A percentile compares a stretch with the other conserved stretches of the same genome.
These are phyloP conservation scores for Schizotus pectinicornis DNA, from an alignment of 2,888 invertebrate genomes.

Conservation along the genomic window DNA sequence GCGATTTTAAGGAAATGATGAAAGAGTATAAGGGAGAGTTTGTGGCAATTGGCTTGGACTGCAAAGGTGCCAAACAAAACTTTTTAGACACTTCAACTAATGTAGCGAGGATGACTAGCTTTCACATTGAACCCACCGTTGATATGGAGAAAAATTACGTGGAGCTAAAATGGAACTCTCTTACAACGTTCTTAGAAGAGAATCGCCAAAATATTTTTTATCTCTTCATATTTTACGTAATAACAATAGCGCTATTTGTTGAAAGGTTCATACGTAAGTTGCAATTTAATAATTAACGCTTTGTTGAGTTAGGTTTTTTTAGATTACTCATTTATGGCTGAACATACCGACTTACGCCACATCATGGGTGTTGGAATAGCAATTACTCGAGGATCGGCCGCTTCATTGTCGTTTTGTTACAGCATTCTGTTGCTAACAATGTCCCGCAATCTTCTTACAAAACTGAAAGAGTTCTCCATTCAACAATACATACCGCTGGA, in stretches of 20 bases:
- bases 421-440: constrained; percentile 89
- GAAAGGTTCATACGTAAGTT: constrained; percentile 90
- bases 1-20: constrained; percentile 95
- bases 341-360: constrained; percentile 91
- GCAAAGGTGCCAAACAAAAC: constrained; percentile 94
- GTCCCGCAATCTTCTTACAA: constrained; percentile 91
- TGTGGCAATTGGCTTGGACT: constrained; percentile 92
- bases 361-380: constrained; percentile 98
- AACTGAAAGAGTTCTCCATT: constrained; percentile 90
- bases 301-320: constrained; percentile 34
- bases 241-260: constrained; percentile 91
- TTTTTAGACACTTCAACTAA: constrained; percentile 94
- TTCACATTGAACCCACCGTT: constrained; percentile 83
- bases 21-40: constrained; percentile 95
- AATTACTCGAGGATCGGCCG: constrained; percentile 92
- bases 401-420: constrained; percentile 93
- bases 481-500: constrained; percentile 94
- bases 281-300: too few relatives aligned
- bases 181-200: constrained; percentile 92
- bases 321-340: constrained; percentile 96
- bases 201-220: constrained; percentile 96
- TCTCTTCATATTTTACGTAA: constrained; percentile 92
- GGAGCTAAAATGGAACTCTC: constrained; percentile 81
- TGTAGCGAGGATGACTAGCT: constrained; percentile 91
- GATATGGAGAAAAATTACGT: constrained; percentile 74